Evolutionary conservation across 2,888 invertebrate species (phyloP), one percentile per base, ranked within the genome.

Genomic region (Nemotelus nigrinus): DNA sequence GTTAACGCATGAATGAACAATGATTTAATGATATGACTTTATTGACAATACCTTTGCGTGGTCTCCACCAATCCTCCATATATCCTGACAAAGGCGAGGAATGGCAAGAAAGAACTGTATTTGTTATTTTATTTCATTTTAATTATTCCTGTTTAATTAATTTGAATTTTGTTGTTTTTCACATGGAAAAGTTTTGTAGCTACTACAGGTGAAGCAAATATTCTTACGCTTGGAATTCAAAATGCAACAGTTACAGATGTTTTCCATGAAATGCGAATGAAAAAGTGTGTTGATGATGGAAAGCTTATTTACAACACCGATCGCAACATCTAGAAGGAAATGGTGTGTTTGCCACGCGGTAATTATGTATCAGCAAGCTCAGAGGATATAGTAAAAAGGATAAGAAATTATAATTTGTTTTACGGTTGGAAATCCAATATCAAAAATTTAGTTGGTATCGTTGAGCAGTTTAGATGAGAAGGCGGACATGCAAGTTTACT

Each of bases 11-110:
- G n/a, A 67, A 72, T 72, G 60, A 72, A 41, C 8, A 58, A 58
- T 72, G 57, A 58, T 50, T 68, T 55, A 47, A 55, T 70, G 70
- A 70, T 55, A 70, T 8, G 70, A 67, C 50, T 8, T 74, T 43
- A 74, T 74, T 48, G 8, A 65, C 63, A 90, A 91, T 93, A 96
- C 96, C 96, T 96, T 96, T 96, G 88, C 96, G 93, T 88, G 96
- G 96, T 91, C 96, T 93, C 95, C 96, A 96, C 96, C 96, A 96
- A 91, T 96, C 96, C 94, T 96, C 96, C 94, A 95, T 95, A 93
- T 96, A 96, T 93, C 96, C 96, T 96, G 94, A 94, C 94, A 95
- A 93, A 90, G 93, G 92, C 90, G 94, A 94, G 91, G 95, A 94
- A 92, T 91, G 91, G 91, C 91, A 91, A 91, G 91, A 91, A 87